Evolutionary conservation across 2,888 invertebrate genomes (phyloP).

Genomic region (Campopleginae sp.): DNA sequence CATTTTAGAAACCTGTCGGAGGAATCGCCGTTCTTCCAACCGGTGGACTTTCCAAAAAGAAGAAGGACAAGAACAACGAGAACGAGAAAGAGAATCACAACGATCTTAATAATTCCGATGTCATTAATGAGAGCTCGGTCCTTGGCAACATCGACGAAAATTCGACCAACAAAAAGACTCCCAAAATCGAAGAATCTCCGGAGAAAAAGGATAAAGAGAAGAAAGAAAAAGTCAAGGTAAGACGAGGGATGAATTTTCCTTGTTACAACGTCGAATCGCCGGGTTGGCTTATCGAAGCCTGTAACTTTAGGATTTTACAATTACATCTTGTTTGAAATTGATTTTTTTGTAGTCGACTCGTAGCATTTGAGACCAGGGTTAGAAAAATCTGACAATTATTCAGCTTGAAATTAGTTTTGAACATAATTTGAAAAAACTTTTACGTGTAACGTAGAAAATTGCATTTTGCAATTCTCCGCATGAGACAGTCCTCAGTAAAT

Average conservation of each 20-base stretch:
- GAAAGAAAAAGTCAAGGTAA: constrained; percentile 85
- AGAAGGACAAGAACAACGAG: constrained; percentile 86
- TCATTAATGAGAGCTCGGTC: constrained; percentile 79
- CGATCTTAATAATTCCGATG: constrained; percentile 84
- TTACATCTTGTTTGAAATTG: constrained; percentile 6
- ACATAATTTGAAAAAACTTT: not conserved
- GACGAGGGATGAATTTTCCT: constrained; percentile 53
- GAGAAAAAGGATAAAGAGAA: constrained; percentile 84
- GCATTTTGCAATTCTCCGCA: constrained; percentile 8
- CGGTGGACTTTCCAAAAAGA: constrained; percentile 86
- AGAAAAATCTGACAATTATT: constrained; percentile 12
- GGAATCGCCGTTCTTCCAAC: constrained; percentile 93
- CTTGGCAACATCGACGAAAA: constrained; percentile 79
- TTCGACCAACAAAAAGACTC: constrained; percentile 74
- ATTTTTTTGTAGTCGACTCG: constrained; percentile 43
- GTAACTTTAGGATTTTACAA: not conserved
- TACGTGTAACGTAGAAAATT: not conserved
- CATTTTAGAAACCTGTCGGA: constrained; percentile 91
- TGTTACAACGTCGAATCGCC: not conserved
- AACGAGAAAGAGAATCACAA: constrained; percentile 86
- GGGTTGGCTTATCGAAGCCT: not conserved
- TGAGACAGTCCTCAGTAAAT: constrained; percentile 31
- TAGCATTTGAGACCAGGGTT: constrained; percentile 42
- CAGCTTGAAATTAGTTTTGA: not conserved
- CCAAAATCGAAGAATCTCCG: constrained; percentile 84